Conservation (phyloP, 1,140 invertebrate species). For the Rhagoletis pomonella region DNA sequence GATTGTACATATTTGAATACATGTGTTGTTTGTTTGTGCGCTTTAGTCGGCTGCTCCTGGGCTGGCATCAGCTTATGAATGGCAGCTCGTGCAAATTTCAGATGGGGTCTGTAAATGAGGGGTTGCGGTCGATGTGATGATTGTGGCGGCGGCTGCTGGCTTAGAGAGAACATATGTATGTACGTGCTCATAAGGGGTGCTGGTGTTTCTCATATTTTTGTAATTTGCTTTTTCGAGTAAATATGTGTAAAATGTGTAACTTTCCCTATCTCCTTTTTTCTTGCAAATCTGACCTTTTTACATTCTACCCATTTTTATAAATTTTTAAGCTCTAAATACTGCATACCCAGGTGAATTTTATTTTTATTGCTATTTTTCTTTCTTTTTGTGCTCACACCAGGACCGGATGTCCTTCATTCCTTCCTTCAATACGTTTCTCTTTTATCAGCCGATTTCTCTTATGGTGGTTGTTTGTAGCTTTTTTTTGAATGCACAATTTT, state of each 20-base stretch:
- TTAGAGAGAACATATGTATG: background rate
- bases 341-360: background rate
- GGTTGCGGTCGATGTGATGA: constrained; percentile 2
- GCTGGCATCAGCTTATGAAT: background rate
- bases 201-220: constrained; percentile 1
- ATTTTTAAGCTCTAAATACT: background rate
- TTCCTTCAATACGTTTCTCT: background rate
- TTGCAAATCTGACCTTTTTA: background rate
- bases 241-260: no score
- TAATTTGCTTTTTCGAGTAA: background rate
- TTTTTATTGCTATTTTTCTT: background rate
- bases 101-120: background rate
- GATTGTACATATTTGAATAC: background rate
- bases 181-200: background rate
- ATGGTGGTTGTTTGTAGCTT: no score
- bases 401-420: background rate
- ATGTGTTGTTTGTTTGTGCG: background rate
- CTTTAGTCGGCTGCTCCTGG: background rate
- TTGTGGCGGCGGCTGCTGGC: background rate
- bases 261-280: background rate
- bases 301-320: background rate
- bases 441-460: background rate
- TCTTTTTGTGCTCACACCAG: background rate
- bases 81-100: background rate
- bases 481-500: no score